Conservation (phyloP, 2,888 invertebrate genomes). For the Chydorus sphaericus region DNA sequence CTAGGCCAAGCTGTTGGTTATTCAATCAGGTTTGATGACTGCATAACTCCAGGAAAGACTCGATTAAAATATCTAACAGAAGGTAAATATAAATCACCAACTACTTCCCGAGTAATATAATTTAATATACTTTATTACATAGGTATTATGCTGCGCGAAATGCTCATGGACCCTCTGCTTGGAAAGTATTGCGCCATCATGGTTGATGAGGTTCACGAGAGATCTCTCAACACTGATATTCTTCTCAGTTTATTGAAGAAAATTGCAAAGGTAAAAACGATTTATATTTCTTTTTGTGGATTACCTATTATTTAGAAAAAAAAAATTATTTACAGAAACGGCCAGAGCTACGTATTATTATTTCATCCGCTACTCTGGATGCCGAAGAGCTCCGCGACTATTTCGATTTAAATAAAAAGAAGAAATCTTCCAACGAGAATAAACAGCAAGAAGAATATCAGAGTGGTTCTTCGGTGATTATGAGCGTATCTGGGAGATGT, state of each 20-base stretch:
- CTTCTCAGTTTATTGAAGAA: slow-evolving; percentile 86
- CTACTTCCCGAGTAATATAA: not conserved
- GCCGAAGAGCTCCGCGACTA: slow-evolving; percentile 69
- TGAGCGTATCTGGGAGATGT: slow-evolving; percentile 76
- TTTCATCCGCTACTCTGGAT: slow-evolving; percentile 92
- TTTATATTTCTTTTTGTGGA: not conserved
- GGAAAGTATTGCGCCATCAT: slow-evolving; percentile 76
- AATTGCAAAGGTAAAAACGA: slow-evolving; percentile 49
- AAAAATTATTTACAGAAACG: slow-evolving; percentile 44
- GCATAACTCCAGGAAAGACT: slow-evolving; percentile 40
- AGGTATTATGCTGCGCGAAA: slow-evolving; percentile 82
- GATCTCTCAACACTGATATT: slow-evolving; percentile 83
- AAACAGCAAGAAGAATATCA: not conserved
- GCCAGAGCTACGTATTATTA: slow-evolving; percentile 61
- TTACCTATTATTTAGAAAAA: not conserved
- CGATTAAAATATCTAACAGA: slow-evolving; percentile 48
- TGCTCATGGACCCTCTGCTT: slow-evolving; percentile 85
- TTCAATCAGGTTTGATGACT: slow-evolving; percentile 62
- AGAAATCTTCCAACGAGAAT: slow-evolving; percentile 1
- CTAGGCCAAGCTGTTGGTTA: slow-evolving; percentile 72
- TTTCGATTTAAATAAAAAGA: slow-evolving; percentile 43
- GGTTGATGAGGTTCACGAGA: slow-evolving; percentile 90
- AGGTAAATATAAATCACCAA: too few relatives aligned
- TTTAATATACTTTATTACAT: not conserved
- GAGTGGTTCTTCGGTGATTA: slow-evolving; percentile 41